Conservation (phyloP, 2,113 vertebrate genomes). For the Carassius gibelio region DNA sequence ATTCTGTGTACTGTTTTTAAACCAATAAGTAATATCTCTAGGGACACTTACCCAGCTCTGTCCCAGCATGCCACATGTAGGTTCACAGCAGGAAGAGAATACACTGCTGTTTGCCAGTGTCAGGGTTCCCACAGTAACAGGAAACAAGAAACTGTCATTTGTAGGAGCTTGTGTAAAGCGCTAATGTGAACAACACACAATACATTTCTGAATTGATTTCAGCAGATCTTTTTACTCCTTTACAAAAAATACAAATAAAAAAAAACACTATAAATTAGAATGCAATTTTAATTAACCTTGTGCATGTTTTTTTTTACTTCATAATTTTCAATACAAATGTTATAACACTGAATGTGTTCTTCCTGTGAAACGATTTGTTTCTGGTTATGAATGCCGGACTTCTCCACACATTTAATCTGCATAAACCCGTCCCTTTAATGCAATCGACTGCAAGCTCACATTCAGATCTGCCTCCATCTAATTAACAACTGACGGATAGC, state of each 20-base stretch:
- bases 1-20: too few species aligned
- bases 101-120: not conserved
- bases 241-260: too few species aligned
- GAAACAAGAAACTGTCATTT: not conserved
- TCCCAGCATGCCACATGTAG: conserved; percentile 26
- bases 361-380: not conserved
- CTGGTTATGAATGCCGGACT: not conserved
- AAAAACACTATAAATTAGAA: too few species aligned
- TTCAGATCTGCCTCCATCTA: not conserved
- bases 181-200: not conserved
- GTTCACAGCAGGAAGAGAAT: not conserved
- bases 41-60: conserved; percentile 10
- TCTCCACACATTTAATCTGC: not conserved
- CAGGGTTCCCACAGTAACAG: not conserved
- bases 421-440: not conserved
- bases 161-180: not conserved
- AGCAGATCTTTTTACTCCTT: not conserved
- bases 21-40: too few species aligned
- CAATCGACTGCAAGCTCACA: not conserved
- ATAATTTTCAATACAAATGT: not conserved
- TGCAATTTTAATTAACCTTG: too few species aligned
- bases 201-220: too few species aligned
- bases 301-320: too few species aligned
- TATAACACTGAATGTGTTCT: not conserved
- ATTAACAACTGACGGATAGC: not conserved